A percentile compares a stretch with the other conserved stretches of the same genome.
Evolutionary conservation across 2,888 invertebrate species (phyloP).

Genomic region (Tiliacea aurago): DNA sequence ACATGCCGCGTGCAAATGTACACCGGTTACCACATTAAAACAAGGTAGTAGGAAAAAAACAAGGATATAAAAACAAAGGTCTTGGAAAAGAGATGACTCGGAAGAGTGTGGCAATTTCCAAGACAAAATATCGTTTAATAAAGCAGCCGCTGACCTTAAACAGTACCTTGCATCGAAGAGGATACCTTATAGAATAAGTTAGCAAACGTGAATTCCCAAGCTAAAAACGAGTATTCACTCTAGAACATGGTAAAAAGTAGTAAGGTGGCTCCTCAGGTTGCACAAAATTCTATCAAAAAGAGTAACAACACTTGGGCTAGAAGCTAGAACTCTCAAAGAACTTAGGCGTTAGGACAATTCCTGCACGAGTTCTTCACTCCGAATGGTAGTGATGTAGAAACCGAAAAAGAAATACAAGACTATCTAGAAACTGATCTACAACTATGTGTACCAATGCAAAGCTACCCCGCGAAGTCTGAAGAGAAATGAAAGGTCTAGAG

Average conservation of each 20-base stretch:
- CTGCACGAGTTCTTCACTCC: too few species aligned
- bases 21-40: background rate
- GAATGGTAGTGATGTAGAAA: too few species aligned
- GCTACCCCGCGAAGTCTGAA: too few species aligned
- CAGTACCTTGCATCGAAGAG: background rate
- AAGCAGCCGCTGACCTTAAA: background rate
- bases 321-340: too few species aligned
- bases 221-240: background rate
- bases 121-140: background rate
- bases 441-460: too few species aligned
- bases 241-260: background rate
- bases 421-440: too few species aligned
- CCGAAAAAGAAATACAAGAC: too few species aligned
- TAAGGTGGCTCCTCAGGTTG: background rate
- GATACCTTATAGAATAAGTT: background rate
- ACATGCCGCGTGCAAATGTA: background rate
- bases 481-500: too few species aligned
- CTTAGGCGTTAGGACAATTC: too few species aligned
- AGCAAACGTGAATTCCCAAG: background rate
- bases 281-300: constrained; percentile 5
- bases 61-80: background rate
- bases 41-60: background rate
- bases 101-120: background rate
- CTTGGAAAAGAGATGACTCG: background rate
- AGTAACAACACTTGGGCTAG: too few species aligned